Conservation (phyloP, 2,113 vertebrate genomes). For the Hiodon tergisus region DNA sequence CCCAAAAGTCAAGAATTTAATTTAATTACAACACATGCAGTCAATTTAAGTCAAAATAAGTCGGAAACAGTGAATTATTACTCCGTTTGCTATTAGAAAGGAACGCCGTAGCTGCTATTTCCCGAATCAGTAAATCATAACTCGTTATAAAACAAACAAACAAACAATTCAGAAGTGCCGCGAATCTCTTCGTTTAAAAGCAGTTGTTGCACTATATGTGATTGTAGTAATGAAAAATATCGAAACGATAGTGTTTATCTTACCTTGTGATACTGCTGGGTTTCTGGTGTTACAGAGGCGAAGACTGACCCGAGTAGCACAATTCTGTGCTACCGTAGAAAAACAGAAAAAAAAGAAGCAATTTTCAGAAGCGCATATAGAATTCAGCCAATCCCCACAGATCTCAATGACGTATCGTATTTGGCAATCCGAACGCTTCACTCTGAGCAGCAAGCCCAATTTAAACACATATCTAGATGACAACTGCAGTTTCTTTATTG, state of each 20-base stretch:
- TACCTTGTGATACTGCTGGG: conserved; percentile 36
- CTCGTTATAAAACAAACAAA: neutral
- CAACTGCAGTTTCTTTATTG: neutral
- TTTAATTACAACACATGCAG: no score
- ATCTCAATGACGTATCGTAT: conserved; percentile 46
- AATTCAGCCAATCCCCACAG: conserved; percentile 44
- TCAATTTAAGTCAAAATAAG: no score
- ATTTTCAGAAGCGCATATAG: conserved; percentile 19
- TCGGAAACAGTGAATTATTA: neutral
- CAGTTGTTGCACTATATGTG: neutral
- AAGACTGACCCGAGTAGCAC: conserved; percentile 33
- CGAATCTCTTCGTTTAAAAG: neutral
- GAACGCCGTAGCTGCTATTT: no score
- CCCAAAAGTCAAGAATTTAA: no score
- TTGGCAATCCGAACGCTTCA: conserved; percentile 27
- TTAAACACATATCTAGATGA: conserved; percentile 36
- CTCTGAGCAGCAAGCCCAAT: conserved; percentile 30
- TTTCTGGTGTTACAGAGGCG: conserved; percentile 31
- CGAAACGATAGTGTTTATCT: conserved; percentile 25
- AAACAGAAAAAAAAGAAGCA: conserved; percentile 25
- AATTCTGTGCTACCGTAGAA: conserved; percentile 21
- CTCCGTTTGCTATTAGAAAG: no score
- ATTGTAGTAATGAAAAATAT: neutral
- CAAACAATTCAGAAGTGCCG: neutral
- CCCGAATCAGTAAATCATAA: no score